Conservation (phyloP, 2,113 vertebrate genomes). For the Hyaena hyaena region DNA sequence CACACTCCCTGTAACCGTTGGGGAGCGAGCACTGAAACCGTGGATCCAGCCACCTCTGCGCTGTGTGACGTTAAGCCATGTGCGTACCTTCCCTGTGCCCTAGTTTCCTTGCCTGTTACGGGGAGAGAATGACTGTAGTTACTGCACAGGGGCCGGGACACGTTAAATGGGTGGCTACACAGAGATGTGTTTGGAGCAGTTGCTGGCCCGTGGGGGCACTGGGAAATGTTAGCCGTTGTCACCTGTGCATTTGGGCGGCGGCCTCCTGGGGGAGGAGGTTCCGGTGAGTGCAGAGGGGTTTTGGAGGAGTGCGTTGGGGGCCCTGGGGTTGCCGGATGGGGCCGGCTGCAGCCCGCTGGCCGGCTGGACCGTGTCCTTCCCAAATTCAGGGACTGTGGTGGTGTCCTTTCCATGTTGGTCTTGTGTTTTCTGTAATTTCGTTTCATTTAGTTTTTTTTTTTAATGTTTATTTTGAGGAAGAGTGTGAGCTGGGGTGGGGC, state of each 20-base stretch:
- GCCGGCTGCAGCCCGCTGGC: rapidly evolving
- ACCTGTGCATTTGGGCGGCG: rapidly evolving
- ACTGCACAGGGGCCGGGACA: not conserved
- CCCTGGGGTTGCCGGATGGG: not conserved
- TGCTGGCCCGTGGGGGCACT: not conserved
- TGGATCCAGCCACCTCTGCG: too few relatives aligned
- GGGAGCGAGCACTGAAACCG: too few relatives aligned
- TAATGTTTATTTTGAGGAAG: not conserved
- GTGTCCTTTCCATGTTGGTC: not conserved
- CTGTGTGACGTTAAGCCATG: not conserved
- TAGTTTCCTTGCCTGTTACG: not conserved
- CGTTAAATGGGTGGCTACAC: rapidly evolving
- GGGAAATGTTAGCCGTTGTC: not conserved
- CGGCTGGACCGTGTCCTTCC: not conserved
- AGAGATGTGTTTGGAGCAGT: too few relatives aligned
- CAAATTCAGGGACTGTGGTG: not conserved
- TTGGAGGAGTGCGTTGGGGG: not conserved
- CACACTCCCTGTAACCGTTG: too few relatives aligned
- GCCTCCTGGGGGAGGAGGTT: rapidly evolving
- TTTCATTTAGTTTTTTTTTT: not conserved
- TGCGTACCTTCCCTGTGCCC: not conserved
- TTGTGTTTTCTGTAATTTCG: not conserved
- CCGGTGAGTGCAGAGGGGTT: not conserved
- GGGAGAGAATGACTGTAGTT: not conserved
- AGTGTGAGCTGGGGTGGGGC: too few relatives aligned